These are phyloP conservation scores for Coenobita brevimanus DNA, from an alignment of 1,140 invertebrate genomes.

Conservation along the genomic window DNA sequence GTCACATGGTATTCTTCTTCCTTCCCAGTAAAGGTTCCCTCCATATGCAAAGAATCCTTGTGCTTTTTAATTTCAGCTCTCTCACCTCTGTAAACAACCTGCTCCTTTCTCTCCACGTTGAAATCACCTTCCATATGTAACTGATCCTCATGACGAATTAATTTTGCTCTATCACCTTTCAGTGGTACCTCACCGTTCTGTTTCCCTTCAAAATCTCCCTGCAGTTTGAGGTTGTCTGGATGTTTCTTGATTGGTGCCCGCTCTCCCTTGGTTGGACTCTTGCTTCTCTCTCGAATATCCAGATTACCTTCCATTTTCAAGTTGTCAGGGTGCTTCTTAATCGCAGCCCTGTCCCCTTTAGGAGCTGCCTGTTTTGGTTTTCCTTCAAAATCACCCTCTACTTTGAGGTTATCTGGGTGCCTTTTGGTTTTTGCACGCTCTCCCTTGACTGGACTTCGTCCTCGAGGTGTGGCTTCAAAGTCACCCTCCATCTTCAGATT, in stretches of 20 bases:
- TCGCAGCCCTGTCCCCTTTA: constrained; percentile 73
- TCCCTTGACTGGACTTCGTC: constrained; percentile 60
- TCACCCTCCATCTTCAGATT: constrained; percentile 78
- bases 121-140: constrained; percentile 81
- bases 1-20: constrained; percentile 40
- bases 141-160: constrained; percentile 75
- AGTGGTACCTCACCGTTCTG: constrained; percentile 23
- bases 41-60: constrained; percentile 77
- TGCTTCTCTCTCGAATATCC: constrained; percentile 70
- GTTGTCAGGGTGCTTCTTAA: constrained; percentile 77
- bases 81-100: constrained; percentile 72
- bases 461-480: constrained; percentile 72
- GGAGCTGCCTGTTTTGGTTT: constrained; percentile 70
- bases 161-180: constrained; percentile 67
- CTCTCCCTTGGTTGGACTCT: constrained; percentile 39
- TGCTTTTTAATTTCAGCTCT: constrained; percentile 74
- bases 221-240: constrained; percentile 66
- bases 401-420: constrained; percentile 75
- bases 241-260: constrained; percentile 51
- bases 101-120: constrained; percentile 58
- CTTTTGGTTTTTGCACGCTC: constrained; percentile 66
- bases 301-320: constrained; percentile 73
- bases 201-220: constrained; percentile 72
- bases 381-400: constrained; percentile 77
- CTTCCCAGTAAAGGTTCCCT: constrained; percentile 75